These are phyloP conservation scores for Neocloeon triangulifer DNA, from an alignment of 1,140 invertebrate genomes.

Conservation along the genomic window DNA sequence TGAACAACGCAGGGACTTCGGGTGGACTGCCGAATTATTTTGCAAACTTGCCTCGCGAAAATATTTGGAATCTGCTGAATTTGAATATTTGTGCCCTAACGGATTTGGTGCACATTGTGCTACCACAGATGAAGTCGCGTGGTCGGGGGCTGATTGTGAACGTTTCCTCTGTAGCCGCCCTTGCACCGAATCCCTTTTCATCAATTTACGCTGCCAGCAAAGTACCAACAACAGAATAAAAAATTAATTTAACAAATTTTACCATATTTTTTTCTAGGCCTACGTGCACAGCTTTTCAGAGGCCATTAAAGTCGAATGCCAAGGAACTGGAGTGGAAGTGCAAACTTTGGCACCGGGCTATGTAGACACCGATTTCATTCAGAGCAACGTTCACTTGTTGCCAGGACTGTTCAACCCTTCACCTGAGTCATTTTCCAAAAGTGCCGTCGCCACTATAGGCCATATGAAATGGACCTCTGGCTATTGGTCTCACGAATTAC, in stretches of 20 bases:
- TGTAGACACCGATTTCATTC: conserved; percentile 74
- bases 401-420: too few relatives aligned
- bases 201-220: conserved; percentile 78
- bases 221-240: too few relatives aligned
- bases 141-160: conserved; percentile 78
- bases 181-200: conserved; percentile 59
- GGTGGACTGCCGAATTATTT: conserved; percentile 76
- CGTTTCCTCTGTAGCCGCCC: conserved; percentile 62
- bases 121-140: conserved; percentile 73
- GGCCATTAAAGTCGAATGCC: conserved; percentile 58
- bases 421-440: too few relatives aligned
- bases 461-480: too few relatives aligned
- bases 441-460: too few relatives aligned
- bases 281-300: conserved; percentile 69
- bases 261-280: too few relatives aligned
- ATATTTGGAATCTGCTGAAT: conserved; percentile 31
- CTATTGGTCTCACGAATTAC: too few relatives aligned
- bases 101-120: conserved; percentile 58
- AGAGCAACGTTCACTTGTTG: too few relatives aligned
- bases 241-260: too few relatives aligned
- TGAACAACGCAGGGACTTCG: conserved; percentile 91
- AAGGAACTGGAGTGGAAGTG: conserved; percentile 48
- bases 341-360: conserved; percentile 72
- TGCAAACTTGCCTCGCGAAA: conserved; percentile 33
- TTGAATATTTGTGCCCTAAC: conserved; percentile 50